phyloP scores from a whole-genome alignment of 2,113 vertebrate species.

The Anarrhichthys ocellatus region DNA sequence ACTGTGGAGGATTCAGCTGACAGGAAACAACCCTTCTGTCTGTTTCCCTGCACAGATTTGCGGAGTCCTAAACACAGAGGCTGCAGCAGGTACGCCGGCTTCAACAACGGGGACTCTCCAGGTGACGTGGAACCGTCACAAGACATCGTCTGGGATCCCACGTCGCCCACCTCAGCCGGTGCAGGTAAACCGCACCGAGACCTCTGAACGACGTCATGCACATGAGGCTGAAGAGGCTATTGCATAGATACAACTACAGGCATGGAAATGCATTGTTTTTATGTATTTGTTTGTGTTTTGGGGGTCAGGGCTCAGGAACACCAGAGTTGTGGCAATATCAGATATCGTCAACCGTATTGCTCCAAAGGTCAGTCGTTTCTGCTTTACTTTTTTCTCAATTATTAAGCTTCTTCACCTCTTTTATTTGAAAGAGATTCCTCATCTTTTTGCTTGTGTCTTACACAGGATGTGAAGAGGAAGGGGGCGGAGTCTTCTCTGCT shows the following conservation, averaged over 20 bases:
- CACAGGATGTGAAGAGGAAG: slow-evolving; percentile 83
- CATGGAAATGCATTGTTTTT: background rate
- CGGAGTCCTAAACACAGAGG: slow-evolving; percentile 70
- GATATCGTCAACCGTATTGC: slow-evolving; percentile 95
- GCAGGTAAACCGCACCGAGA: slow-evolving; percentile 49
- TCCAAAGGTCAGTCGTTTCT: slow-evolving; percentile 87
- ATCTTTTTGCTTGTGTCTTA: background rate
- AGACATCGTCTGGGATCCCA: slow-evolving; percentile 83
- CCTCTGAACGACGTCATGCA: background rate
- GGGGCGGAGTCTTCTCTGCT: slow-evolving; percentile 84
- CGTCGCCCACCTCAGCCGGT: slow-evolving; percentile 71
- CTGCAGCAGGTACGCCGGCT: slow-evolving; percentile 36
- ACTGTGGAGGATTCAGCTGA: background rate
- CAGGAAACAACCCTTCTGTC: background rate
- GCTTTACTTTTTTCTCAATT: background rate
- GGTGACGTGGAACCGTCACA: slow-evolving; percentile 76
- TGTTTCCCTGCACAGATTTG: slow-evolving; percentile 59
- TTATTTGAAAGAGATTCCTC: background rate
- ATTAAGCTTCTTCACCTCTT: background rate
- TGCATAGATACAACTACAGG: too few species aligned
- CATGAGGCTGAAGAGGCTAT: too few species aligned
- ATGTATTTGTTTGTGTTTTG: slow-evolving; percentile 34
- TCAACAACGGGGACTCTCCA: slow-evolving; percentile 73
- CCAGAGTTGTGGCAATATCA: slow-evolving; percentile 88
- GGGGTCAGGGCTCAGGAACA: slow-evolving; percentile 76